Evolutionary conservation across 2,797 vertebrate genomes (phyloP).

Genomic region (Petrocephalus sullivani): DNA sequence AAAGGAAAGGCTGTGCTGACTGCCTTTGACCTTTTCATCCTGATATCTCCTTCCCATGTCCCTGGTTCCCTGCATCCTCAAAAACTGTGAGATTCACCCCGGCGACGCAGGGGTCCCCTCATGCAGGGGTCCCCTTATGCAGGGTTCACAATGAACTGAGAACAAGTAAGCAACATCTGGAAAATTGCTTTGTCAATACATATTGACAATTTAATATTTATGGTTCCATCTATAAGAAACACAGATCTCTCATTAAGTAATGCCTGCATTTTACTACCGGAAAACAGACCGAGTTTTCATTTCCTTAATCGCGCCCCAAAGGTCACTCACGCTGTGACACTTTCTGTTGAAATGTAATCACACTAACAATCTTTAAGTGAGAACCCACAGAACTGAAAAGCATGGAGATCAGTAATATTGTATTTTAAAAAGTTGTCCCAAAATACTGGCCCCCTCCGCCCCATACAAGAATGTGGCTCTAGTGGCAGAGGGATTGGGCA

Average conservation of each 20-base stretch:
- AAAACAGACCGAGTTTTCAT: conserved; percentile 1
- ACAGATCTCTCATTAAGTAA: background rate
- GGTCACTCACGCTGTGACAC: conserved; percentile 17
- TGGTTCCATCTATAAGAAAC: background rate
- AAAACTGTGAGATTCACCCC: background rate
- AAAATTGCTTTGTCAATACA: background rate
- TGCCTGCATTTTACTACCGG: conserved; percentile 22
- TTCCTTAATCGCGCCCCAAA: conserved; percentile 17
- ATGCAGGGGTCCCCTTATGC: background rate
- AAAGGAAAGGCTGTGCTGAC: conserved; percentile 30
- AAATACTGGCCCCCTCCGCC: background rate
- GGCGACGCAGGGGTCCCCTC: background rate
- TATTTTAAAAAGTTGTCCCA: background rate
- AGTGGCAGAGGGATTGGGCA: background rate
- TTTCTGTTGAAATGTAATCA: conserved; percentile 28
- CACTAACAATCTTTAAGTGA: conserved; percentile 32
- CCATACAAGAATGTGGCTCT: background rate
- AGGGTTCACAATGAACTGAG: background rate
- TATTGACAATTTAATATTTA: background rate
- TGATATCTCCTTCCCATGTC: background rate
- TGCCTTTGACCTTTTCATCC: conserved; percentile 22
- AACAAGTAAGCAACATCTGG: background rate
- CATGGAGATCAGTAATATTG: background rate
- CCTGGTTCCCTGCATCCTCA: conserved; percentile 30
- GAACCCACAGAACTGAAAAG: conserved; percentile 32